phyloP scores from a whole-genome alignment of 2,797 vertebrate genomes.

The Iguana delicatissima region DNA sequence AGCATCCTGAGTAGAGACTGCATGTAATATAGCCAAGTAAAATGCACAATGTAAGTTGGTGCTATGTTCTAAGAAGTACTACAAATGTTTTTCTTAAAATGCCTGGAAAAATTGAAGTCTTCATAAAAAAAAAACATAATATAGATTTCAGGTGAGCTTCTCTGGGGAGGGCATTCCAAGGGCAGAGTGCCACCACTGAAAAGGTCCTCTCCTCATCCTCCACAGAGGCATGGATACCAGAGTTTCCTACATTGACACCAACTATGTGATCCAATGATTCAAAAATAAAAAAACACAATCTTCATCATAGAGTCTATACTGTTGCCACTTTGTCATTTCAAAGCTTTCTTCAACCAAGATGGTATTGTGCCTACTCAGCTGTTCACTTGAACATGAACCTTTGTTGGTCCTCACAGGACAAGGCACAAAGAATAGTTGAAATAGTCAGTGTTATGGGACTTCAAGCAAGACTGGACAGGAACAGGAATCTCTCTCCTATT shows the following conservation, averaged over 20 bases:
- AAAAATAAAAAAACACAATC: not conserved
- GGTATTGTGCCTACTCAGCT: not conserved
- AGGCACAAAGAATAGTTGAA: not conserved
- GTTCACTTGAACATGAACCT: not conserved
- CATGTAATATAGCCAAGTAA: too few relatives aligned
- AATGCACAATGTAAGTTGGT: too few relatives aligned
- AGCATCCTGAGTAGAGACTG: too few relatives aligned
- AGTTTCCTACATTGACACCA: not conserved
- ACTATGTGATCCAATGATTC: not conserved
- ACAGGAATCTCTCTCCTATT: not conserved
- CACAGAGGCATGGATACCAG: not conserved
- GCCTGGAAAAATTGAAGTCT: too few relatives aligned
- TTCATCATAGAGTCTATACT: not conserved
- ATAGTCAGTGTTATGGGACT: not conserved
- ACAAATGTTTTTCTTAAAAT: too few relatives aligned
- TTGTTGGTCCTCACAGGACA: not conserved
- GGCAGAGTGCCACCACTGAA: too few relatives aligned
- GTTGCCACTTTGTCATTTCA: not conserved
- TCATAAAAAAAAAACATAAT: too few relatives aligned
- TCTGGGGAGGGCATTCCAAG: too few relatives aligned
- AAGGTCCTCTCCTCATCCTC: too few relatives aligned
- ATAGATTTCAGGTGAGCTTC: too few relatives aligned
- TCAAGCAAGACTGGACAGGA: not conserved
- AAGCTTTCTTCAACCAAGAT: not conserved
- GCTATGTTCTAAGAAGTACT: too few relatives aligned